A percentile compares a stretch with the other conserved stretches of the same genome.
Evolutionary conservation across 2,113 vertebrate genomes (phyloP).

Genomic region (Natator depressus): DNA sequence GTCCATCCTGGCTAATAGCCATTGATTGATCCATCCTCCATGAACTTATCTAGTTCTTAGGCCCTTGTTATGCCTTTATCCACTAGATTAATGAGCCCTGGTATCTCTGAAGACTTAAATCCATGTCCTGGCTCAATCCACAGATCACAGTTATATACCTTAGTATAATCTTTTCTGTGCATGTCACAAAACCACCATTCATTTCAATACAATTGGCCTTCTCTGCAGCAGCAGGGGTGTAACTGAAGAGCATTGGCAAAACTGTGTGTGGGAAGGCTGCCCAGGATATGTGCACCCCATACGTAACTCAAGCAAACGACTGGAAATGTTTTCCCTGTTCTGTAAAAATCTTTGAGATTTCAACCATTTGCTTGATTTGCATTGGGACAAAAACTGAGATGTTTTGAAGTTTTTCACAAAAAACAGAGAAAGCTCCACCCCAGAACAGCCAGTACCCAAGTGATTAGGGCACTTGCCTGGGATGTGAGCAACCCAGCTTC

Average conservation of each 20-base stretch:
- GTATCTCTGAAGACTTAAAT: neutral
- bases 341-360: neutral
- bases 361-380: neutral
- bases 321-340: neutral
- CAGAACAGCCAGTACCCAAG: neutral
- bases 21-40: too few species aligned
- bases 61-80: neutral
- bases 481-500: neutral
- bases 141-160: neutral
- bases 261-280: neutral
- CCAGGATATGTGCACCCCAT: neutral
- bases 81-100: neutral
- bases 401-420: neutral
- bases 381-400: neutral
- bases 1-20: too few species aligned
- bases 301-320: neutral
- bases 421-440: neutral
- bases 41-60: neutral
- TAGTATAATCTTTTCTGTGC: neutral
- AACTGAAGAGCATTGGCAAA: neutral
- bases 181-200: neutral
- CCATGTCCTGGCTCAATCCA: neutral
- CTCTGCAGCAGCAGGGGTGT: neutral
- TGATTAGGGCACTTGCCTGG: neutral
- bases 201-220: rapidly evolving